Base-by-base conservation (phyloP, 2,888 invertebrate species). In the Synanthedon myopaeformis region DNA sequence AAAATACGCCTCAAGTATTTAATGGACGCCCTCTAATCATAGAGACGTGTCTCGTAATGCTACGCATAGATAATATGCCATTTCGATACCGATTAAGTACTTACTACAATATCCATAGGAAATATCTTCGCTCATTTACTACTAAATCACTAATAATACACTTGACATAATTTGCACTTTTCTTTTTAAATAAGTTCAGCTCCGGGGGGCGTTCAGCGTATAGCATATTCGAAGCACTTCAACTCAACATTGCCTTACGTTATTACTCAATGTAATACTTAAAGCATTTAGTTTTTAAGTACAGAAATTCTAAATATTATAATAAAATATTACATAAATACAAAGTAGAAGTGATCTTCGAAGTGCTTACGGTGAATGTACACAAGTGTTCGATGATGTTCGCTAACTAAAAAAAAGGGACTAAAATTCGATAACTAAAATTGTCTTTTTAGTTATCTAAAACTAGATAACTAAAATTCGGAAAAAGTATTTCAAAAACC, bases 161-260 rank as follows among this genome's bases (percentile, higher is more conserved):
- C 76, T 78, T 73, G 75, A 79, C 75, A 71, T 78, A 82, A 82
- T 83, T 84, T 82, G 84, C 84, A 85, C 85, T 82, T 80, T 82
- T 35, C 10, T 35, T 35, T 72, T 73, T 70, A 67, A 53, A 74
- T 61, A 66, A 69, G 65, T 71, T 76, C 69, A 79, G 79, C 84
- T 82, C 77, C 82, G 86, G 86, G 86, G 86, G 86, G 85, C 85
- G 83, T 83, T 80, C 76, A 74, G 81, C 78, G 72, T 75, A 76
- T 72, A 78, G 83, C 82, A 76, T 72, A 69, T 74, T 77, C 82
- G 82, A 81, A 84, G 84, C 78, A 79, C 82, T 79, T 81, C 79
- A 74, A 72, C 61, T 51, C 17, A 51, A 51, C 12, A 17, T 53
- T 52, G 53, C 53, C 48, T 23, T 42, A 42, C 12, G n/a, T 42